phyloP scores from a whole-genome alignment of 2,113 vertebrate species.

The Semnornis frantzii region DNA sequence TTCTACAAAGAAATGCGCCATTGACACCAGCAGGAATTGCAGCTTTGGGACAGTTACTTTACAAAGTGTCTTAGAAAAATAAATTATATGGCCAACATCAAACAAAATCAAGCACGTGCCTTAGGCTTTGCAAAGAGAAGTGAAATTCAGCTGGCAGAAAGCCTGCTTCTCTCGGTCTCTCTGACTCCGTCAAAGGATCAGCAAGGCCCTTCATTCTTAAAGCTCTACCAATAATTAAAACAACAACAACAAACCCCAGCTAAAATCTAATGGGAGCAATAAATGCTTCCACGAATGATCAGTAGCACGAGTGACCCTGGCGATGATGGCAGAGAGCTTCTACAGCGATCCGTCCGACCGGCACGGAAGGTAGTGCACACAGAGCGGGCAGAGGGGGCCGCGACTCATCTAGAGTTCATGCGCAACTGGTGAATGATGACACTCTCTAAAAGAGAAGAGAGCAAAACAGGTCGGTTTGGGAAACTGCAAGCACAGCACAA shows the following conservation, averaged over 20 bases:
- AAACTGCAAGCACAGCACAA: background rate
- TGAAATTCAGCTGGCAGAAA: constrained; percentile 63
- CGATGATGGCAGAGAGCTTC: constrained; percentile 44
- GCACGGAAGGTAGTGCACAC: constrained; percentile 56
- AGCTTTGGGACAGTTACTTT: constrained; percentile 64
- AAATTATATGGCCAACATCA: constrained; percentile 73
- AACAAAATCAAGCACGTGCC: constrained; percentile 54
- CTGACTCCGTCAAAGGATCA: constrained; percentile 19
- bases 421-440: constrained; percentile 86
- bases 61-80: constrained; percentile 79
- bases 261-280: constrained; percentile 61
- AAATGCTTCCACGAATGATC: constrained; percentile 70
- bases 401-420: constrained; percentile 82
- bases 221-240: constrained; percentile 19
- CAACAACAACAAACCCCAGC: background rate
- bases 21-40: constrained; percentile 41
- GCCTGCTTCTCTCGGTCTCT: constrained; percentile 15
- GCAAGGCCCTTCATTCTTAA: constrained; percentile 44
- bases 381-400: background rate
- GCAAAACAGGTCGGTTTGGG: constrained; percentile 29
- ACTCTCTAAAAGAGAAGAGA: constrained; percentile 82
- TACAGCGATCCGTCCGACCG: constrained; percentile 57
- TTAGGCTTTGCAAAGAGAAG: constrained; percentile 54
- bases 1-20: constrained; percentile 58
- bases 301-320: constrained; percentile 75